Evolutionary conservation across 2,797 vertebrate species (phyloP).

Genomic region (Bradypodion pumilum): DNA sequence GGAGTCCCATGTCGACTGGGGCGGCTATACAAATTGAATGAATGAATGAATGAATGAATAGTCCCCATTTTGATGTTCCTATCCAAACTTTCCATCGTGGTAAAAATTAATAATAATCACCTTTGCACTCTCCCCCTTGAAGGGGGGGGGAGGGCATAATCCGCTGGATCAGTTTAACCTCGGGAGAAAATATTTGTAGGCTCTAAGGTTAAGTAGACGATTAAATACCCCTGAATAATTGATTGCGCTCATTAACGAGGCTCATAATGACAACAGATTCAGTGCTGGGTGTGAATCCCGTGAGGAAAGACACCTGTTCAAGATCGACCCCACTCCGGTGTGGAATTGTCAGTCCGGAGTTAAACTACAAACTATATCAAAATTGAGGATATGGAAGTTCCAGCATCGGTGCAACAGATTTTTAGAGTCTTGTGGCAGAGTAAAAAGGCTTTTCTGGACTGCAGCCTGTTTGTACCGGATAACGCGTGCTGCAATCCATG

Average conservation of each 20-base stretch:
- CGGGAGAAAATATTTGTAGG: neutral
- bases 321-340: neutral
- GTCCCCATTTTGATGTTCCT: too few relatives aligned
- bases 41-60: too few relatives aligned
- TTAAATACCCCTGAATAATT: constrained; percentile 20
- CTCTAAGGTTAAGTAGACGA: neutral
- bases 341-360: neutral
- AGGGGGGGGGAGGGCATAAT: neutral
- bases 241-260: neutral
- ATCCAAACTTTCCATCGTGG: too few relatives aligned
- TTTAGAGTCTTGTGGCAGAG: too few relatives aligned
- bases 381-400: neutral
- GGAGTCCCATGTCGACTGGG: too few relatives aligned
- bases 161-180: neutral
- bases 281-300: neutral
- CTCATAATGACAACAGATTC: neutral
- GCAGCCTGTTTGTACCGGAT: too few relatives aligned
- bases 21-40: too few relatives aligned
- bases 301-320: neutral
- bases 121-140: neutral
- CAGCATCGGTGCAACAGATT: too few relatives aligned
- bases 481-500: too few relatives aligned
- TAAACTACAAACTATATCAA: neutral
- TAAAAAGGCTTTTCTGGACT: neutral
- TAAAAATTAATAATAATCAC: too few relatives aligned